Conservation (phyloP, 2,888 invertebrate species). For the Conus canariensis region DNA sequence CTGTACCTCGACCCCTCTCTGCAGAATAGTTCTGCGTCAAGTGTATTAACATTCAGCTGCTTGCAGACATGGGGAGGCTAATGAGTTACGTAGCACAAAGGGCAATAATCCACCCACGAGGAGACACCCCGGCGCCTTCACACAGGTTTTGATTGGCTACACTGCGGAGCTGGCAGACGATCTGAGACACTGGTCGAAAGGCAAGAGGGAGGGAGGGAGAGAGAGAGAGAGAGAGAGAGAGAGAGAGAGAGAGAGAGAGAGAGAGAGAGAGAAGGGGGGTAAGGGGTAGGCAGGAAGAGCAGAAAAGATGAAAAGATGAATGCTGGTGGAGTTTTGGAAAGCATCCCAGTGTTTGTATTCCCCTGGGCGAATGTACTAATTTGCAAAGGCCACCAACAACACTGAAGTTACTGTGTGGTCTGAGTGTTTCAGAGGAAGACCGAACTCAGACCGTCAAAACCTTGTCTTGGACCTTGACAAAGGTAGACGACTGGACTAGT, state of each 20-base stretch:
- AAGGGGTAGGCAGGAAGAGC: no score
- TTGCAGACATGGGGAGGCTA: background rate
- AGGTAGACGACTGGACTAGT: no score
- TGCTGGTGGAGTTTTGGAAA: no score
- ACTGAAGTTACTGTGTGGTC: no score
- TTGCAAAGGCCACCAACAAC: no score
- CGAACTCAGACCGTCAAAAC: no score
- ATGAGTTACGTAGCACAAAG: background rate
- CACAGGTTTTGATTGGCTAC: background rate
- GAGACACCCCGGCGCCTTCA: conserved; percentile 9
- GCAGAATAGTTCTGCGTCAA: background rate
- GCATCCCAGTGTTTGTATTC: no score
- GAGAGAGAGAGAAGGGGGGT: conserved; percentile 10
- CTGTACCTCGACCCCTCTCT: background rate
- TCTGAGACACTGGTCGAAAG: background rate
- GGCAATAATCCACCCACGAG: background rate
- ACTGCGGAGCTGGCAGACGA: background rate
- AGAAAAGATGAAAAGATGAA: no score
- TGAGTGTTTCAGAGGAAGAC: no score
- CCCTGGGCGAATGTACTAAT: no score
- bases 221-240: conserved; percentile 33
- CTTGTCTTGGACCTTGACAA: no score
- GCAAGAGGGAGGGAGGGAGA: conserved; percentile 25
- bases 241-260: conserved; percentile 28
- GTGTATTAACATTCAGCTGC: background rate